Evolutionary conservation across 2,888 invertebrate species (phyloP).

Genomic region (Eustalomyia histrio): DNA sequence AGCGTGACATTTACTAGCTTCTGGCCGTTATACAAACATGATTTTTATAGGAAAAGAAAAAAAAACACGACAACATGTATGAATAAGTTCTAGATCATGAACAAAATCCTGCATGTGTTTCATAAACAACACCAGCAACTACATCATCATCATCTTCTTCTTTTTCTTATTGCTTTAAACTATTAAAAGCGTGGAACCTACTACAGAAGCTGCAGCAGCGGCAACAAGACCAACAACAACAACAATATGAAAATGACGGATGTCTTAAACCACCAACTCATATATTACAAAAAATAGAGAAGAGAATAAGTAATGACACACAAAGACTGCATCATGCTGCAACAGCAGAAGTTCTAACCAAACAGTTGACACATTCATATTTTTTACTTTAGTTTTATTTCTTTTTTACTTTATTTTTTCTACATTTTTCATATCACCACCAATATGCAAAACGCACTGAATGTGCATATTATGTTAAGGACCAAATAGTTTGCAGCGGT

Average conservation of each 20-base stretch:
- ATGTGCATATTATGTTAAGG: not conserved
- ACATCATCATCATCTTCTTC: not conserved
- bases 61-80: constrained; percentile 26
- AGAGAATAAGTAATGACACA: not conserved
- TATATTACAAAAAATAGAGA: constrained; percentile 44
- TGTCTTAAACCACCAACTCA: constrained; percentile 64
- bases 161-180: not conserved
- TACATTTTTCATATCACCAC: constrained; percentile 43
- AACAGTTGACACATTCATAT: constrained; percentile 53
- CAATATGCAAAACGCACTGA: constrained; percentile 9
- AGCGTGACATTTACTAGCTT: constrained; percentile 75
- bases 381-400: constrained; percentile 21
- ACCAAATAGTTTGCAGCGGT: not conserved
- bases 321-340: not conserved
- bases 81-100: constrained; percentile 62
- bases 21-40: constrained; percentile 69
- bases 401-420: constrained; percentile 7
- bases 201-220: constrained; percentile 15
- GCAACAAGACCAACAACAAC: not conserved
- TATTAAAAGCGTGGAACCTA: constrained; percentile 8
- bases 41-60: not conserved
- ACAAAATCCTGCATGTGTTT: constrained; percentile 40
- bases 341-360: not conserved
- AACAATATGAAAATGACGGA: constrained; percentile 54
- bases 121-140: constrained; percentile 40